Conservation (phyloP, 2,797 vertebrate species). For the Lepus oiostolus region DNA sequence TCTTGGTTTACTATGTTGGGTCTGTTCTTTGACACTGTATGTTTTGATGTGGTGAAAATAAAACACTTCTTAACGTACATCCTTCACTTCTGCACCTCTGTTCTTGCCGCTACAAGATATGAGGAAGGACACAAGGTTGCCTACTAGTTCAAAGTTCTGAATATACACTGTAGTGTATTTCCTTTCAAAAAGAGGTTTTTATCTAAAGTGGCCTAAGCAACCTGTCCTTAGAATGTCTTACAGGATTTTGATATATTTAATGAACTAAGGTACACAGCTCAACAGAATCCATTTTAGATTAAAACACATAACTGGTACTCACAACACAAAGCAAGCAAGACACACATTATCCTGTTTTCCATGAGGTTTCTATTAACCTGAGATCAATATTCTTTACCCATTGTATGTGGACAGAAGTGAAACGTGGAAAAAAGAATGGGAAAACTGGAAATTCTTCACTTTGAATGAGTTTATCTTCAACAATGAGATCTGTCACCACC, state of each 20-base stretch:
- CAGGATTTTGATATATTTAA: not conserved
- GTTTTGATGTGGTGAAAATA: not conserved
- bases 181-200: constrained; percentile 3
- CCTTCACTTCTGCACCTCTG: too few species aligned
- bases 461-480: not conserved
- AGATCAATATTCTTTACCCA: not conserved
- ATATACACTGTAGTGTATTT: not conserved
- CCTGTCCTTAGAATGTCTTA: not conserved
- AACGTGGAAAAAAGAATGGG: not conserved
- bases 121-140: not conserved
- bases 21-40: not conserved
- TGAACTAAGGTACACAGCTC: not conserved
- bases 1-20: not conserved
- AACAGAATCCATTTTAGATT: constrained; percentile 21
- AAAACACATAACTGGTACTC: not conserved
- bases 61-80: not conserved
- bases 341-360: not conserved
- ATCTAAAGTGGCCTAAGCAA: not conserved
- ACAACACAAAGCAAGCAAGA: not conserved
- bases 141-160: not conserved
- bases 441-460: not conserved
- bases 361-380: not conserved
- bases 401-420: not conserved
- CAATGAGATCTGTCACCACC: not conserved
- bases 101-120: not conserved